Evolutionary conservation across 2,113 vertebrate species (phyloP).

Genomic region (Stomatorhinus ivindoensis): DNA sequence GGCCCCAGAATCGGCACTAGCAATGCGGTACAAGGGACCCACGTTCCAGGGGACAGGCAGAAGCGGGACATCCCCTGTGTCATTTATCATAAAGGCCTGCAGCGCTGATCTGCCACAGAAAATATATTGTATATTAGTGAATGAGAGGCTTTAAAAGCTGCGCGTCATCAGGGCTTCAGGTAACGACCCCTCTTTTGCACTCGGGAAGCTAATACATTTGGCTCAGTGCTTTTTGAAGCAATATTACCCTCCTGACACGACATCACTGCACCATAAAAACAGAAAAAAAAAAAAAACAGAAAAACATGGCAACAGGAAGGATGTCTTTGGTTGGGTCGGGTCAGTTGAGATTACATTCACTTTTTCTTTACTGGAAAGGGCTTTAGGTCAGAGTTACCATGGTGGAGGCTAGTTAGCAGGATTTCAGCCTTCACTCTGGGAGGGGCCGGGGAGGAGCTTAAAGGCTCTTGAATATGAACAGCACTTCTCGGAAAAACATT

Average conservation of each 20-base stretch:
- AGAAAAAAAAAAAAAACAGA: too few species aligned
- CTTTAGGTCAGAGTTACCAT: neutral
- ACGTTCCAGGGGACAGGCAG: too few species aligned
- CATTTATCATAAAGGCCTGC: neutral
- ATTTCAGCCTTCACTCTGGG: neutral
- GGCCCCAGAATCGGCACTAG: neutral
- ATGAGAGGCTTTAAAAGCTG: neutral
- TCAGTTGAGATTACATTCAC: neutral
- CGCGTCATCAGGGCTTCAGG: neutral
- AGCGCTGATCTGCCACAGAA: neutral
- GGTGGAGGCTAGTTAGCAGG: neutral
- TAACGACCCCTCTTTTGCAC: conserved; percentile 25
- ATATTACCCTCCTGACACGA: conserved; percentile 19
- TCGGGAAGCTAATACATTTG: conserved; percentile 26
- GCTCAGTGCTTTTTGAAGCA: conserved; percentile 21
- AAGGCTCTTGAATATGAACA: neutral
- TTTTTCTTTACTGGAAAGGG: neutral
- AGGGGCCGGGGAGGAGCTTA: neutral
- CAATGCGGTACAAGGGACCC: neutral
- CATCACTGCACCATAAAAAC: neutral
- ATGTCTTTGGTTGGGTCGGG: neutral
- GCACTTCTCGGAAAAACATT: neutral
- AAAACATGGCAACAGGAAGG: neutral
- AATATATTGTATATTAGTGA: neutral
- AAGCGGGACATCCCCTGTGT: neutral